A percentile compares a stretch with the other conserved stretches of the same genome.
These are phyloP conservation scores for Drosophila mercatorum DNA, from an alignment of 2,888 invertebrate species.

Conservation along the genomic window DNA sequence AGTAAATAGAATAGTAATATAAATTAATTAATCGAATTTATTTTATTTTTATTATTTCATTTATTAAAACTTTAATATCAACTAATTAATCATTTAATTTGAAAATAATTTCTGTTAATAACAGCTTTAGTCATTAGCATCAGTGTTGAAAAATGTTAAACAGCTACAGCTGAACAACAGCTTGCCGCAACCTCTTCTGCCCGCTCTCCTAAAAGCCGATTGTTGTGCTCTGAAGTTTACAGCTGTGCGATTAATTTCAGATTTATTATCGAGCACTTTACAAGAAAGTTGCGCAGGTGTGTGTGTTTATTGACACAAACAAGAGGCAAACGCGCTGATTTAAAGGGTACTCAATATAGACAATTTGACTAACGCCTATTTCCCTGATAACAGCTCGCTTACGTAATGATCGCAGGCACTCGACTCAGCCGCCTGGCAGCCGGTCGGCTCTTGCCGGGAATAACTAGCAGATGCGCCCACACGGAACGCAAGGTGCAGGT, in stretches of 20 bases:
- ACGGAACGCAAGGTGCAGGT: conserved; percentile 88
- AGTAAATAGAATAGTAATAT: neutral
- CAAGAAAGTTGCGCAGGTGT: conserved; percentile 33
- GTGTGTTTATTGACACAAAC: conserved; percentile 40
- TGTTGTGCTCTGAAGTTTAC: conserved; percentile 18
- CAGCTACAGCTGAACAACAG: conserved; percentile 17
- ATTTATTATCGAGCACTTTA: conserved; percentile 60
- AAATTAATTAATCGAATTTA: neutral
- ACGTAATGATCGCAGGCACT: conserved; percentile 62
- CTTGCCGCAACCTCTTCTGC: neutral
- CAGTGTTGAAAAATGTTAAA: conserved; percentile 8
- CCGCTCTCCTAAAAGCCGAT: neutral
- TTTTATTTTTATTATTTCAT: neutral
- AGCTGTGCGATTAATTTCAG: conserved; percentile 34
- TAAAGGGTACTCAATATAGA: conserved; percentile 50
- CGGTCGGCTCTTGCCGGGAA: conserved; percentile 22
- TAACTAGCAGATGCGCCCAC: conserved; percentile 44
- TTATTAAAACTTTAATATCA: neutral
- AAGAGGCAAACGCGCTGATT: conserved; percentile 18
- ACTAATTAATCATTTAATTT: neutral
- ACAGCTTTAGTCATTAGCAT: neutral
- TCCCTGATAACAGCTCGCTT: conserved; percentile 35
- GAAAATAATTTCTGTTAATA: neutral
- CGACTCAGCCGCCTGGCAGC: conserved; percentile 21
- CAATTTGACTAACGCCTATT: conserved; percentile 22